These are phyloP conservation scores for Vireo griseus DNA, from an alignment of 2,797 vertebrate genomes.

Conservation along the genomic window DNA sequence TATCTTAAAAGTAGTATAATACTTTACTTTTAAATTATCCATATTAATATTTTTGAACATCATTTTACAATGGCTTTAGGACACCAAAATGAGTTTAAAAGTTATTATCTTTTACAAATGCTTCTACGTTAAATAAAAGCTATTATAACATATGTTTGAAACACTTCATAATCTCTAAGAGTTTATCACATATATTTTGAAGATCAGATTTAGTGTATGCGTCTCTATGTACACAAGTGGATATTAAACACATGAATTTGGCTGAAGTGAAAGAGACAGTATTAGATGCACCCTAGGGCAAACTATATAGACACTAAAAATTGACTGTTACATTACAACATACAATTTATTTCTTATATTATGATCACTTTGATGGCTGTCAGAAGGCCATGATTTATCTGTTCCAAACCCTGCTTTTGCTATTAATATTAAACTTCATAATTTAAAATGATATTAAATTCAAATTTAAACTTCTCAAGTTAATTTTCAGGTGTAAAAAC, in stretches of 20 bases:
- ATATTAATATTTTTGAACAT: neutral
- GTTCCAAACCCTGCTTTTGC: neutral
- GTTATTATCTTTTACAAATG: neutral
- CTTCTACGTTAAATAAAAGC: neutral
- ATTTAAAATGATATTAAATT: neutral
- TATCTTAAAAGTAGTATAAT: neutral
- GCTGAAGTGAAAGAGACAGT: neutral
- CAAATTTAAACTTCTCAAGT: neutral
- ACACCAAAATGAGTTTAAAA: neutral
- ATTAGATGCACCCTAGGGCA: neutral
- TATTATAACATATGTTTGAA: neutral
- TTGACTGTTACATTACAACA: neutral
- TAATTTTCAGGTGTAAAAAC: neutral
- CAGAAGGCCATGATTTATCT: neutral
- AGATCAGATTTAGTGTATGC: neutral
- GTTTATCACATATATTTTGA: neutral
- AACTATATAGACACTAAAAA: neutral
- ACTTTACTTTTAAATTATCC: neutral
- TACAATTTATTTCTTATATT: neutral
- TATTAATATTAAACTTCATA: neutral
- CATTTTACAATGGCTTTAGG: neutral
- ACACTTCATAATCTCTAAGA: neutral
- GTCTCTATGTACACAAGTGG: rapidly evolving
- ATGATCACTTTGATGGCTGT: neutral
- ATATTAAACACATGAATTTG: neutral